Percentiles rank a stretch among this genome's conserved stretches.
Conservation (phyloP, 2,797 vertebrate species). For the Thalassophryne amazonica region DNA sequence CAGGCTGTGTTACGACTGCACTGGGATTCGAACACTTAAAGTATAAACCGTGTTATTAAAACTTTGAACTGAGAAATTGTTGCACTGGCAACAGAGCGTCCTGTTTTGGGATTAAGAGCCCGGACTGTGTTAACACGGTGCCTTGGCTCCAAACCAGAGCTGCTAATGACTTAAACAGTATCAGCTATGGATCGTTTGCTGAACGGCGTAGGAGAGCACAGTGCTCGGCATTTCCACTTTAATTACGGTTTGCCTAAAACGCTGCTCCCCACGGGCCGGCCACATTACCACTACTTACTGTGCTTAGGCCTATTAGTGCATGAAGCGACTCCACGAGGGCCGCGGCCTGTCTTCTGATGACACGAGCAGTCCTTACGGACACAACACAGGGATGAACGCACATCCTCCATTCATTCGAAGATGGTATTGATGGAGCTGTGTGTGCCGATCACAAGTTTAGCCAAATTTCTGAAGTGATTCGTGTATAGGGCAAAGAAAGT, state of each 20-base stretch:
- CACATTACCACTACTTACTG: conserved; percentile 57
- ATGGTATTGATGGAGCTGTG: conserved; percentile 13
- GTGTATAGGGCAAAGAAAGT: neutral
- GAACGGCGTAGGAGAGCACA: conserved; percentile 55
- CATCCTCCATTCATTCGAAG: conserved; percentile 8
- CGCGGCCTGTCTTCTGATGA: conserved; percentile 27
- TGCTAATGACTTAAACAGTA: conserved; percentile 93
- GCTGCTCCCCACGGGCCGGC: conserved; percentile 81
- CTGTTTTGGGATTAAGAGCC: conserved; percentile 27
- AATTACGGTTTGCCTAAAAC: conserved; percentile 89
- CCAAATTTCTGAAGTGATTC: conserved; percentile 36
- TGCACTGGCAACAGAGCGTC: conserved; percentile 4
- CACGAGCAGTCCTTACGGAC: neutral
- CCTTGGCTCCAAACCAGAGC: conserved; percentile 82
- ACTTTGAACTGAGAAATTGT: conserved; percentile 12
- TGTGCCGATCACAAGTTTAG: conserved; percentile 40
- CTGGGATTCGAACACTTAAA: no score
- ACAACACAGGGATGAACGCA: neutral
- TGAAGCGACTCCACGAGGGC: conserved; percentile 30
- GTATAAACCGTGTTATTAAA: no score
- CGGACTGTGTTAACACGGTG: conserved; percentile 76
- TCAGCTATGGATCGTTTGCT: conserved; percentile 93
- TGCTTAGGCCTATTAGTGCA: conserved; percentile 36
- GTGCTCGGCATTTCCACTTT: conserved; percentile 84
- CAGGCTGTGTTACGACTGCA: no score